Percentiles rank a stretch among this genome's conserved stretches.
Evolutionary conservation across 2,888 invertebrate species (phyloP).

Genomic region (Latrodectus hesperus): DNA sequence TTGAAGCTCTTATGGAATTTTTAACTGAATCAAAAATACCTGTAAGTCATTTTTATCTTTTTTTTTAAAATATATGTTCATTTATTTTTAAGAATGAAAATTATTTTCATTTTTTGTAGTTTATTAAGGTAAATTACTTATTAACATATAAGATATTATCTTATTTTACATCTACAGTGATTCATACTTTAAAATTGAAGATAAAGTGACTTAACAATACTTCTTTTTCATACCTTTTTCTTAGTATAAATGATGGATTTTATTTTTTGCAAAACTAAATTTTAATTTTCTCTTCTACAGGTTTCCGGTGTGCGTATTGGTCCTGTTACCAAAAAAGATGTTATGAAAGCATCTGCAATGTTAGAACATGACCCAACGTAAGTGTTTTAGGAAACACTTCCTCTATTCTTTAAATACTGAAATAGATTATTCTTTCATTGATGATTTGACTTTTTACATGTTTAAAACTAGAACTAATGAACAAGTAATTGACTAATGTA

Average conservation of each 20-base stretch:
- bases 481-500: neutral
- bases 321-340: slow-evolving; percentile 98
- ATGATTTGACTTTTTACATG: neutral
- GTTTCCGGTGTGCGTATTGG: slow-evolving; percentile 99
- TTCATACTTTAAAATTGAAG: no score
- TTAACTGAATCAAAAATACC: slow-evolving; percentile 93
- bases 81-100: no score
- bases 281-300: slow-evolving; percentile 73
- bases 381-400: slow-evolving; percentile 75
- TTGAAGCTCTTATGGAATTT: slow-evolving; percentile 97
- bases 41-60: slow-evolving; percentile 77
- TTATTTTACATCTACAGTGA: no score
- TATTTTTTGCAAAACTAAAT: neutral
- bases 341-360: slow-evolving; percentile 99
- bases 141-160: no score
- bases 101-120: neutral
- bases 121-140: neutral
- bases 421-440: no score
- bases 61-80: neutral
- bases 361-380: slow-evolving; percentile 96
- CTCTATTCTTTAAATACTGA: slow-evolving; percentile 33
- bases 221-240: neutral
- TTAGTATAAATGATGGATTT: neutral
- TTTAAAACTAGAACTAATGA: neutral
- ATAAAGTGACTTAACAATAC: no score